Base-by-base conservation (phyloP, 2,888 invertebrate species). In the Drosophila subquinaria region DNA sequence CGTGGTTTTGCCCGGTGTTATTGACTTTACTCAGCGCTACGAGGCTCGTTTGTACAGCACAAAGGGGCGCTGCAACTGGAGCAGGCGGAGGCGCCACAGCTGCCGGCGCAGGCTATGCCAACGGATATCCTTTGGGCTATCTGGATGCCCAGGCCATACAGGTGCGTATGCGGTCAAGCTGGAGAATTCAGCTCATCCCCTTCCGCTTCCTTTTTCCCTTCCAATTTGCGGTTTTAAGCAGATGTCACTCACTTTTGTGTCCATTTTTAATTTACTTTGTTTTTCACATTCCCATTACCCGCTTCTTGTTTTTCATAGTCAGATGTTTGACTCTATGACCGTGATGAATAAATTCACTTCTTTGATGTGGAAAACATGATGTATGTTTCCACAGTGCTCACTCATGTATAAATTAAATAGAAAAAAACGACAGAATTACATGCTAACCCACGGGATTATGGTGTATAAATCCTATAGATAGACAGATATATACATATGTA, bases 1-100 rank as follows among this genome's bases (percentile, higher is more conserved):
- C 93, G 90, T 92, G 92, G 92, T 92, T 93, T 81, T 93, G 92
- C 80, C 92, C 93, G 78, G 88, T 92, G 65, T 80, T 93, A 76
- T 84, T 93, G 81, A 92, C 91, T 82, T 89, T 93, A 82, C 90
- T 93, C 73, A 92, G 92, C 78, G 91, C 90, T 79, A 90, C 90
- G 68, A 89, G 92, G 78, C 90, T 92, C 75, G 91, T 92, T 75
- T 92, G 90, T 76, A 91, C 92, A 71, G 91, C 92, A 70, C 92
- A 92, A 69, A 89, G 91, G 76, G 90, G 89, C 56, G 81, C n/a
- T 27, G 56, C 33, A 36, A n/a, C 40, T 4, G 59, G 48, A 47
- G 35, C 40, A 4, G 63, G 47, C 4, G 55, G n/a, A 20, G 47
- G 50, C 9, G 65, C 47, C 51, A 64, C 56, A n/a, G 77, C 57